phyloP scores from a whole-genome alignment of 2,797 vertebrate genomes.

The Halcyon leucocephala region DNA sequence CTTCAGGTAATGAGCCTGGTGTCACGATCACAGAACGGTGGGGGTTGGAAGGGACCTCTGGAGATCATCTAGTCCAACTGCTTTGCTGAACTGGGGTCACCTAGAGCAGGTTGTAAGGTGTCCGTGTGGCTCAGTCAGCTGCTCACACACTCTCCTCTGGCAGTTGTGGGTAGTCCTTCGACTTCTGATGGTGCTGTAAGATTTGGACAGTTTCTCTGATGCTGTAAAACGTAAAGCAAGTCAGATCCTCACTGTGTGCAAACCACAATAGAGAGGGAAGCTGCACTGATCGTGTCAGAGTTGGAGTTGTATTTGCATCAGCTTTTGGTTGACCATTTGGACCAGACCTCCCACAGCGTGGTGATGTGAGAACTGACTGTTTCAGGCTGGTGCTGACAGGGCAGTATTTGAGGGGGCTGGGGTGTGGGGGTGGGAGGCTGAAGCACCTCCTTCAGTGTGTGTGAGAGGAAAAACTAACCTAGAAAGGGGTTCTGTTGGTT shows the following conservation, averaged over 20 bases:
- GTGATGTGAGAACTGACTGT: background rate
- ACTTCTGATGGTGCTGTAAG: background rate
- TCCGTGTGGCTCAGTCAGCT: background rate
- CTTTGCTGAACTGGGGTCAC: background rate
- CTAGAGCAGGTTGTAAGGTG: background rate
- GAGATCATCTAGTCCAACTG: background rate
- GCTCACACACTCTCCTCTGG: background rate
- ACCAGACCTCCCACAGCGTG: rapidly evolving
- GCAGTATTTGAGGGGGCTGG: background rate
- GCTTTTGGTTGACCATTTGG: background rate
- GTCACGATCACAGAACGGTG: background rate
- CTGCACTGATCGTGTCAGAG: rapidly evolving
- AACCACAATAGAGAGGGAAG: background rate
- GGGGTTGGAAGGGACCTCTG: background rate
- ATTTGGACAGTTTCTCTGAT: background rate
- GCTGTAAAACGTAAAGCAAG: background rate
- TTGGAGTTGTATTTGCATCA: background rate
- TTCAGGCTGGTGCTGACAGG: background rate
- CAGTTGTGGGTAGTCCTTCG: background rate
- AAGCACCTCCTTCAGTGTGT: background rate
- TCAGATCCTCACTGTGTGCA: background rate
- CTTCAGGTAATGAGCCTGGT: conserved; percentile 82
- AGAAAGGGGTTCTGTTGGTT: background rate
- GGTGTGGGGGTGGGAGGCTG: background rate
- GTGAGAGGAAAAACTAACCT: background rate